These are phyloP conservation scores for Drosophila vallismaia DNA, from an alignment of 2,888 invertebrate genomes.

Conservation along the genomic window DNA sequence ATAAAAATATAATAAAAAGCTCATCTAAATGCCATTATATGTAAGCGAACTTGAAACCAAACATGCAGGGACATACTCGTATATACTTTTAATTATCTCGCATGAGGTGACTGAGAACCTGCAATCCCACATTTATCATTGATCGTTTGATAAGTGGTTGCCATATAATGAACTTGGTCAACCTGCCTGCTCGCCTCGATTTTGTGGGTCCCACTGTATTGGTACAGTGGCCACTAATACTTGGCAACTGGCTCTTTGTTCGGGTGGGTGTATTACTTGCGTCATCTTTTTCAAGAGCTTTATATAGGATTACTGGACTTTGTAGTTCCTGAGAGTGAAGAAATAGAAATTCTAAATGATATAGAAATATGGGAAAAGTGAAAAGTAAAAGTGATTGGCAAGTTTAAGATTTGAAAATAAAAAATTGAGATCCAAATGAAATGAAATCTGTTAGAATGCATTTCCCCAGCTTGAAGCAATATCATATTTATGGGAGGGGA, in stretches of 20 bases:
- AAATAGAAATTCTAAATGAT: neutral
- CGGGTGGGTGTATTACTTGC: slow-evolving; percentile 5
- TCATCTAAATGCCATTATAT: slow-evolving; percentile 49
- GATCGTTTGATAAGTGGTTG: slow-evolving; percentile 60
- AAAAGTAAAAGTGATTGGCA: neutral
- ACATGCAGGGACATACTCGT: slow-evolving; percentile 6
- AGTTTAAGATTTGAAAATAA: neutral
- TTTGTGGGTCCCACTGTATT: neutral
- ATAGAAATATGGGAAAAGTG: neutral
- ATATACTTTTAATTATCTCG: slow-evolving; percentile 10
- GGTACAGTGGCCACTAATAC: slow-evolving; percentile 22
- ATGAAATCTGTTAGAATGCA: slow-evolving; percentile 31
- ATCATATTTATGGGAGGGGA: slow-evolving; percentile 4
- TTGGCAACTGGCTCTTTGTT: slow-evolving; percentile 12
- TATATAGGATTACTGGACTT: slow-evolving; percentile 17
- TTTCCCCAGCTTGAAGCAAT: slow-evolving; percentile 11
- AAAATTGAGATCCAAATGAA: no score
- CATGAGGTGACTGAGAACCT: slow-evolving; percentile 41
- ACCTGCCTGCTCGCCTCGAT: slow-evolving; percentile 8
- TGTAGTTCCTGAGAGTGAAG: neutral
- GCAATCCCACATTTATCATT: slow-evolving; percentile 54
- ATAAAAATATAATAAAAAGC: slow-evolving; percentile 36
- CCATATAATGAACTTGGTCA: slow-evolving; percentile 35
- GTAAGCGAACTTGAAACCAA: slow-evolving; percentile 52
- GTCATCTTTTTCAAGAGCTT: slow-evolving; percentile 25